phyloP scores from a whole-genome alignment of 2,888 invertebrate species.

The Cylindroiulus punctatus region DNA sequence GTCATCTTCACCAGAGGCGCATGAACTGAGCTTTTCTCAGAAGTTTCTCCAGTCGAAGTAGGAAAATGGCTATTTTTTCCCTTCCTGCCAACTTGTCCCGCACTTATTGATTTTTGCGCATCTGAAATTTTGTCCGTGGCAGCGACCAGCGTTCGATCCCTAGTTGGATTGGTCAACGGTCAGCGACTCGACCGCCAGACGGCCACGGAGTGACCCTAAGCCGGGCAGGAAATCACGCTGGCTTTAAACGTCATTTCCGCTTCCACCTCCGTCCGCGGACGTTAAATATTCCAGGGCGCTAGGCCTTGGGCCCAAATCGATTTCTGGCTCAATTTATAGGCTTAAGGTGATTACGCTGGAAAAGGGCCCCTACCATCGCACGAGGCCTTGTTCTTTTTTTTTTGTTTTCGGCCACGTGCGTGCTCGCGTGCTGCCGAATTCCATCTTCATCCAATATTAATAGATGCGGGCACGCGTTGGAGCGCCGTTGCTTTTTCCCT shows the following conservation, averaged over 20 bases:
- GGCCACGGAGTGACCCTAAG: conserved; percentile 16
- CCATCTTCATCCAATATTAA: conserved; percentile 24
- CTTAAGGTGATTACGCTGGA: conserved; percentile 10
- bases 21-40: too few species aligned
- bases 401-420: not conserved
- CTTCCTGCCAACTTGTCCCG: too few species aligned
- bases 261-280: not conserved
- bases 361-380: not conserved
- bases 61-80: too few species aligned
- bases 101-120: not conserved
- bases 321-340: conserved; percentile 24
- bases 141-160: not conserved
- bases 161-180: too few species aligned
- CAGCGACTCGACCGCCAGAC: conserved; percentile 12
- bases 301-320: not conserved
- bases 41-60: too few species aligned
- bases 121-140: not conserved
- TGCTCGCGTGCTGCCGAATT: not conserved
- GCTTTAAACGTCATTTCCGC: not conserved
- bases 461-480: conserved; percentile 12
- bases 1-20: too few species aligned
- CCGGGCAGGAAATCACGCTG: conserved; percentile 14
- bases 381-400: not conserved
- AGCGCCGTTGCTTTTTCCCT: conserved; percentile 11
- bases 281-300: not conserved